These are phyloP conservation scores for Lipophrys pholis DNA, from an alignment of 2,113 vertebrate genomes.

Conservation along the genomic window DNA sequence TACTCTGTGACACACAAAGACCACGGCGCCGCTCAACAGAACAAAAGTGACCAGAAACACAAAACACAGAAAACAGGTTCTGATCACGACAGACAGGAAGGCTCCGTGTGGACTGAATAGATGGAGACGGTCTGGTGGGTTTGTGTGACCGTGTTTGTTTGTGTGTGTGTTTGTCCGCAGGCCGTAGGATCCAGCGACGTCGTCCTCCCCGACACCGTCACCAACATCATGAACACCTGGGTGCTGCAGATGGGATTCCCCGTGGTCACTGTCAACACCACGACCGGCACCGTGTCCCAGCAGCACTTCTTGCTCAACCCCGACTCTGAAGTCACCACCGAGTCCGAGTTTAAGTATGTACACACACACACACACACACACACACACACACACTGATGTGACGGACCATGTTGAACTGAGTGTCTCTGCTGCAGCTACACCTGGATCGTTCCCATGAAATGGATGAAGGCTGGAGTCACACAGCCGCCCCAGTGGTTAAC, in stretches of 20 bases:
- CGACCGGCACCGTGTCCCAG: constrained; percentile 72
- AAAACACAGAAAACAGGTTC: no score
- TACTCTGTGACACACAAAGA: no score
- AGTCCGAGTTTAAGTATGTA: constrained; percentile 85
- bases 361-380: no score
- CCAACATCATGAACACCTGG: constrained; percentile 92
- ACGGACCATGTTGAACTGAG: not conserved
- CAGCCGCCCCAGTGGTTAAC: constrained; percentile 73
- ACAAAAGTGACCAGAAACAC: no score
- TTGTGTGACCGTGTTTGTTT: no score
- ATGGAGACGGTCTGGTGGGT: no score
- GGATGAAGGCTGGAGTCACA: fast-evolving
- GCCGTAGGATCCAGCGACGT: constrained; percentile 27
- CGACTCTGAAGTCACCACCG: constrained; percentile 65
- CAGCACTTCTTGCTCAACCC: constrained; percentile 89
- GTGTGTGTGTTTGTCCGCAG: constrained; percentile 3
- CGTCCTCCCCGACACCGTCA: constrained; percentile 8
- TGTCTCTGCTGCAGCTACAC: constrained; percentile 82
- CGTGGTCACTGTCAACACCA: constrained; percentile 85
- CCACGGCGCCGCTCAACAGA: no score
- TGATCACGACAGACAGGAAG: no score
- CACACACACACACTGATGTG: not conserved
- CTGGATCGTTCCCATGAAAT: constrained; percentile 89
- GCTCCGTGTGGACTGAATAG: no score
- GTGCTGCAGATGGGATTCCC: constrained; percentile 96